phyloP scores from a whole-genome alignment of 1,140 invertebrate species.

The Eurosta solidaginis region DNA sequence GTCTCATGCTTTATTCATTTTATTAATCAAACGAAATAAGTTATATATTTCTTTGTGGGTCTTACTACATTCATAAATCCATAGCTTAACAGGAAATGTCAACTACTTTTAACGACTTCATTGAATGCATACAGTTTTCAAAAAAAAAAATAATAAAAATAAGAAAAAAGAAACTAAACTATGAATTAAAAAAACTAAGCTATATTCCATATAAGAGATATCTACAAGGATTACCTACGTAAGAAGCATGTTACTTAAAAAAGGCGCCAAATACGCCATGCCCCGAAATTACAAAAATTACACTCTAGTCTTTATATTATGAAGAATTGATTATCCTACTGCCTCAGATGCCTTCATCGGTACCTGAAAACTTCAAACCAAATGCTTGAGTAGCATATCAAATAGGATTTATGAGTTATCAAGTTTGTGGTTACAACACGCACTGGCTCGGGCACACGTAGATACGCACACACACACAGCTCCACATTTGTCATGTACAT shows the following conservation, averaged over 20 bases:
- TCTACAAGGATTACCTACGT: too few relatives aligned
- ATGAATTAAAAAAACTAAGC: neutral
- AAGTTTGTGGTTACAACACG: neutral
- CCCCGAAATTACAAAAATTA: neutral
- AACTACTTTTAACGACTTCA: constrained; percentile 27
- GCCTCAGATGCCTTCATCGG: neutral
- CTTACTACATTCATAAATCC: too few relatives aligned
- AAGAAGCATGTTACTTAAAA: neutral
- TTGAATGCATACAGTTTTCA: neutral
- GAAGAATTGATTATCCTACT: too few relatives aligned
- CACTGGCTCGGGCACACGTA: too few relatives aligned
- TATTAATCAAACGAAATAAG: too few relatives aligned
- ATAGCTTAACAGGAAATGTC: constrained; percentile 24
- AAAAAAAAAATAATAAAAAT: neutral
- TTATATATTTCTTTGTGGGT: too few relatives aligned
- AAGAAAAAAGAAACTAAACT: neutral
- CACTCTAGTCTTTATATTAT: neutral
- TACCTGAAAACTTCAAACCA: neutral
- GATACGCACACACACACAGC: neutral
- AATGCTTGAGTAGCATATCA: neutral
- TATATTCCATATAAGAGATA: too few relatives aligned
- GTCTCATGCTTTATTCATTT: too few relatives aligned
- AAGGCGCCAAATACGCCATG: constrained; percentile 2
- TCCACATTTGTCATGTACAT: neutral
- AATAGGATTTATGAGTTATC: constrained; percentile 18